phyloP scores from a whole-genome alignment of 37 sponge, comb jelly and placozoan species.

The Cladorhizidae sp. region DNA sequence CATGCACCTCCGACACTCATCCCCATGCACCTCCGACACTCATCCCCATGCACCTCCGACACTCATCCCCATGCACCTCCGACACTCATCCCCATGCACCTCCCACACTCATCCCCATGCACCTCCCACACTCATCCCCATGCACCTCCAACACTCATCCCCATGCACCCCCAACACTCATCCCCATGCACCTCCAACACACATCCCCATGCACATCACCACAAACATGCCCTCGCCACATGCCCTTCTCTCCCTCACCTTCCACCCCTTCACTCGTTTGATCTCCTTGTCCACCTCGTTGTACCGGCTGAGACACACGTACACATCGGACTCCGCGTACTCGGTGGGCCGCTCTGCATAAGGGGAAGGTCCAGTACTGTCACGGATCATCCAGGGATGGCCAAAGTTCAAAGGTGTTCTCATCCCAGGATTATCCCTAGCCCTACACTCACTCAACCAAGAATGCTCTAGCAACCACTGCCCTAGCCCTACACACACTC shows the following conservation, averaged over 20 bases:
- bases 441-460: no score
- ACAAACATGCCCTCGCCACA: not conserved
- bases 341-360: constrained; percentile 69
- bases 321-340: constrained; percentile 80
- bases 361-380: not conserved
- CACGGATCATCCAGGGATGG: not conserved
- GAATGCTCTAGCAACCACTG: no score
- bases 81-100: no score
- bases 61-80: no score
- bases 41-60: no score
- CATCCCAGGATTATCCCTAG: not conserved
- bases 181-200: not conserved
- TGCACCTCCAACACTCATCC: no score
- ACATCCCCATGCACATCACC: not conserved
- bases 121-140: no score
- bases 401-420: no score
- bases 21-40: no score
- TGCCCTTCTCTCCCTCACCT: constrained; percentile 59
- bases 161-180: not conserved
- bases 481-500: no score
- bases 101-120: no score
- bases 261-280: constrained; percentile 61
- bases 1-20: no score
- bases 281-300: constrained; percentile 85
- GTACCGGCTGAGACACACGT: constrained; percentile 77